Evolutionary conservation across 2,797 vertebrate species (phyloP), one percentile per base, ranked within the genome.

Genomic region (Falco naumanni): DNA sequence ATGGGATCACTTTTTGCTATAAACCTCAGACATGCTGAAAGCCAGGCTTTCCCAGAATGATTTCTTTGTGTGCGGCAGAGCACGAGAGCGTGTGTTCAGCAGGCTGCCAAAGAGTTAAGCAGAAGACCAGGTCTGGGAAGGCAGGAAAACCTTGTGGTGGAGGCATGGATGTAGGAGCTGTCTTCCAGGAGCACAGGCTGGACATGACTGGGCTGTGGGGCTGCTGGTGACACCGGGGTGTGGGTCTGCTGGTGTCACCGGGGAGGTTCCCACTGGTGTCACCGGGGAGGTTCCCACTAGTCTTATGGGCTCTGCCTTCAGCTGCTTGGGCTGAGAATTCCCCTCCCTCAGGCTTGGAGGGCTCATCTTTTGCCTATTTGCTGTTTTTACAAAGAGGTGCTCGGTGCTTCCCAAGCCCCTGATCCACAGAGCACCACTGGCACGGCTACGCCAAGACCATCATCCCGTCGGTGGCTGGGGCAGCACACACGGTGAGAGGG

Each of bases 21-120:
- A 96, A 92, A 69, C 78, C 72, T 90, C 89, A 76, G 66, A 69
- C 41, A 47, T 72, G 74, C 95, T 66, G 71, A 92, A 91, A 94
- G 80, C 83, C 92, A 94, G 94, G 93, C 82, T 87, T 96, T 90
- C 91, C 87, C 77, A 93, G 91, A 90, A 79, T 43, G 65, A 72
- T 63, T 96, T 71, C 86, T 84, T 84, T 82, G 94, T 92, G 93
- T 24, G 80, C 45, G 22, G 76, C 72, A 79, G 66, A 50, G 39
- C n/a, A 26, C 63, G 13, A n/a, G 65, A 47, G 72, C 8, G 4
- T 2, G 22, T 41, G 78, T 69, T 82, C 87, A 8, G 43, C 2
- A 16, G 39, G 56, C 64, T 94, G 88, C 90, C 80, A 56, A 41
- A 24, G 90, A 81, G 88, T 18, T 31, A 39, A 60, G 68, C 19